These are phyloP conservation scores for Origma solitaria DNA, from an alignment of 2,113 vertebrate genomes.

Conservation along the genomic window DNA sequence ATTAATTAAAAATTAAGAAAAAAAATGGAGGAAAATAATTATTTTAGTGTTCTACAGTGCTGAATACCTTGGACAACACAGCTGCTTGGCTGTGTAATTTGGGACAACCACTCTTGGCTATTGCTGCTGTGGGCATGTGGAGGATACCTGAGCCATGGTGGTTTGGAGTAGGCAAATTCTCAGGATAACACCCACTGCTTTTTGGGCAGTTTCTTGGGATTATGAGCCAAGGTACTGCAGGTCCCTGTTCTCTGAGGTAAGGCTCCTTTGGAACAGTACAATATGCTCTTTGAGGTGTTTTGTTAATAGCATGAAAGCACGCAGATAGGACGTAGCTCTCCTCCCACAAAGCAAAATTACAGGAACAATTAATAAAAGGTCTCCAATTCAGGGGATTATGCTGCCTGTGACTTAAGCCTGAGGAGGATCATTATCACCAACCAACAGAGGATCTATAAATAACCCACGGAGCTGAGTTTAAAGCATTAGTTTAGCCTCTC, in stretches of 20 bases:
- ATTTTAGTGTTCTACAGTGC: neutral
- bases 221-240: neutral
- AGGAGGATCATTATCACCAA: slow-evolving; percentile 36
- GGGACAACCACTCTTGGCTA: neutral
- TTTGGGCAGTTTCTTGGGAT: neutral
- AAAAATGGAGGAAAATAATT: neutral
- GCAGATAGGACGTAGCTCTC: neutral
- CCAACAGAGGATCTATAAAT: slow-evolving; percentile 47
- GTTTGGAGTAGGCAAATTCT: neutral
- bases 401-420: slow-evolving; percentile 33
- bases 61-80: neutral
- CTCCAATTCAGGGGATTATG: slow-evolving; percentile 25
- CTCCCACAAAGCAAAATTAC: neutral
- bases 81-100: neutral
- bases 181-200: neutral
- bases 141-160: neutral
- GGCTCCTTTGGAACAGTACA: slow-evolving; percentile 17
- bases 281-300: neutral
- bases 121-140: neutral
- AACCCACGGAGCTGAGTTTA: neutral
- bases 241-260: neutral
- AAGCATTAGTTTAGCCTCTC: slow-evolving; percentile 1
- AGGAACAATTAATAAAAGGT: slow-evolving; percentile 31
- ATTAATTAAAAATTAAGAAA: neutral
- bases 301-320: neutral